Evolutionary conservation across 2,797 vertebrate species (phyloP).

Genomic region (Emydoidea blandingii): DNA sequence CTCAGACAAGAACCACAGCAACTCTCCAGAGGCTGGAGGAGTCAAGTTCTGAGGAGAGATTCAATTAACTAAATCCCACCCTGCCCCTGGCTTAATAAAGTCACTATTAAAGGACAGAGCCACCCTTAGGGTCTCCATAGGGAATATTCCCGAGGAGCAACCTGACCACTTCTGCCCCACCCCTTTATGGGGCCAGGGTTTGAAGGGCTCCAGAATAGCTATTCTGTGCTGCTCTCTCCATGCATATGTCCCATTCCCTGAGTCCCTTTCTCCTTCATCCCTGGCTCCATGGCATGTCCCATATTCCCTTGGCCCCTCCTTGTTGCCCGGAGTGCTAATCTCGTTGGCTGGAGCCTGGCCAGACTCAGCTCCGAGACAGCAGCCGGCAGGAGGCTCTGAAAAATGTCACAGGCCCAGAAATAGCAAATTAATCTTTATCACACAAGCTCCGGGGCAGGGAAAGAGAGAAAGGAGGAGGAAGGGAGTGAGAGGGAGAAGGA

Average conservation of each 20-base stretch:
- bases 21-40: background rate
- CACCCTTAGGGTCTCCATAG: background rate
- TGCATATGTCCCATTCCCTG: background rate
- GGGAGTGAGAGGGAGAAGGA: slow-evolving; percentile 7
- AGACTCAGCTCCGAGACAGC: slow-evolving; percentile 71
- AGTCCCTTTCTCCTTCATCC: background rate
- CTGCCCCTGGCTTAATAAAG: background rate
- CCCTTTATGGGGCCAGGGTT: background rate
- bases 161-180: background rate
- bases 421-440: slow-evolving; percentile 81
- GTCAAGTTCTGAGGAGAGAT: background rate
- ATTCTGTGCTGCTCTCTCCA: background rate
- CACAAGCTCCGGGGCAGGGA: slow-evolving; percentile 63
- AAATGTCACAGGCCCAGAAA: slow-evolving; percentile 80
- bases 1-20: background rate
- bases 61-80: background rate
- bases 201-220: background rate
- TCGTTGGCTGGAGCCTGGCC: slow-evolving; percentile 66
- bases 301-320: slow-evolving; percentile 64
- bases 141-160: background rate
- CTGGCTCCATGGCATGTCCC: slow-evolving; percentile 50
- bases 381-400: slow-evolving; percentile 74
- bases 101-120: background rate
- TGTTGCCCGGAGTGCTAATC: slow-evolving; percentile 33
- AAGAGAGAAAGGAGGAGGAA: slow-evolving; percentile 56